A percentile compares a stretch with the other conserved stretches of the same genome.
These are phyloP conservation scores for Nematostella vectensis DNA, from an alignment of 92 coral and sea anemone genomes.

Conservation along the genomic window DNA sequence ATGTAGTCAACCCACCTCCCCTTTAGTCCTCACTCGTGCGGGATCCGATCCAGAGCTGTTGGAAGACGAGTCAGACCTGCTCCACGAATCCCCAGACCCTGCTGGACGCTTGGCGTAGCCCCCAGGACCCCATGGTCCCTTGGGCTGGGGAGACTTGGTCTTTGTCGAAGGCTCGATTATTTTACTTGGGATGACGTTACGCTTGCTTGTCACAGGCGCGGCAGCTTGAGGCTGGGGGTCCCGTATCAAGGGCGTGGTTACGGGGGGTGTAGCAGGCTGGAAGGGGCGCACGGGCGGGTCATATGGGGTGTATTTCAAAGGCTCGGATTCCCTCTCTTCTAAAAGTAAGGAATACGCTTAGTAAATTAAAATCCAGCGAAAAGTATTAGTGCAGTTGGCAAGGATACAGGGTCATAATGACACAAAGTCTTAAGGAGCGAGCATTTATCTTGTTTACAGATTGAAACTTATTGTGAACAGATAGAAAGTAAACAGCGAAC, in stretches of 20 bases:
- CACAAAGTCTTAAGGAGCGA: no score
- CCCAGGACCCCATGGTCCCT: conserved; percentile 82
- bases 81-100: conserved; percentile 54
- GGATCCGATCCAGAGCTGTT: conserved; percentile 76
- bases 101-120: conserved; percentile 54
- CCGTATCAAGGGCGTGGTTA: background rate
- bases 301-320: conserved; percentile 66
- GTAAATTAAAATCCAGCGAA: no score
- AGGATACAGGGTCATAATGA: no score
- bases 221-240: no score
- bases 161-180: conserved; percentile 3
- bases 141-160: conserved; percentile 24
- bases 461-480: no score
- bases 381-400: no score
- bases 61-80: conserved; percentile 75
- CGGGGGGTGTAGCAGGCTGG: conserved; percentile 7
- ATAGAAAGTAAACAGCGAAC: no score
- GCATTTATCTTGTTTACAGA: no score
- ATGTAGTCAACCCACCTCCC: conserved; percentile 53
- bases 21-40: conserved; percentile 18
- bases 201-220: no score
- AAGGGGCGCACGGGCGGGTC: conserved; percentile 43
- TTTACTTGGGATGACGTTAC: conserved; percentile 3
- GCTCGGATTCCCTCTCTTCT: conserved; percentile 8
- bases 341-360: conserved; percentile 30